Base-by-base conservation (phyloP, 37 sponge, comb jelly and placozoan species). In the Aplysina aerophoba region DNA sequence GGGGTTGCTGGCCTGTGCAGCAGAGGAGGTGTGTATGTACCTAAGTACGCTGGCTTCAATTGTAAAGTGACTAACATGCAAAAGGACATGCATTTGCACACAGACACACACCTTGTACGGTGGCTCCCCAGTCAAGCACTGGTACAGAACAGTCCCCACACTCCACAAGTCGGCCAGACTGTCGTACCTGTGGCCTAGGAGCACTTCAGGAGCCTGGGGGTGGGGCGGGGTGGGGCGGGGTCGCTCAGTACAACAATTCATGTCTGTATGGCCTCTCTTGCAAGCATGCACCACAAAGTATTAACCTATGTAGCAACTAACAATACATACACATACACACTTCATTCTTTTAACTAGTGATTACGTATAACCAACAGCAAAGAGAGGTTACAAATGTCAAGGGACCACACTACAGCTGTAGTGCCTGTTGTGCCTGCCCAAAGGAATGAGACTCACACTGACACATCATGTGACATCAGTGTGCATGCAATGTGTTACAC, bases 151-250 rank as follows among this genome's bases (percentile, higher is more conserved):
- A 59, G 99, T 94, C 8, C 99, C 99, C 19, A 96, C 65, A 87
- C 99, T 98, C 99, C 99, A 98, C 55, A 98, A 83, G 79, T 98
- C 99, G 25, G 88, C 95, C 80, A 87, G 87, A 74, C 82, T 87
- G 82, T 98, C 96, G 72, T 98, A 98, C 22, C 71, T 86, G 39
- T 81, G 28, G 0, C 92, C 90, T 53, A 94, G 72, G 38, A 98
- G 88, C 61, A 98, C 93, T 88, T 98, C 99, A 30, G 99, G 99
- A 35, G 99, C 99, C 97, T 96, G 63, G 0, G 40, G 50, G 34
- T n/a, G 50, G 50, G 50, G 50, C 50, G 50, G 50, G 50, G 50
- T 8, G 8, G 50, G 6, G 8, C 6, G 50, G 50, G 50, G 8
- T 44, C 50, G 8, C 8, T 11, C 3, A 44, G 50, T 44, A 8